Evolutionary conservation across 1,140 invertebrate genomes (phyloP).

Genomic region (Bombus huntii): DNA sequence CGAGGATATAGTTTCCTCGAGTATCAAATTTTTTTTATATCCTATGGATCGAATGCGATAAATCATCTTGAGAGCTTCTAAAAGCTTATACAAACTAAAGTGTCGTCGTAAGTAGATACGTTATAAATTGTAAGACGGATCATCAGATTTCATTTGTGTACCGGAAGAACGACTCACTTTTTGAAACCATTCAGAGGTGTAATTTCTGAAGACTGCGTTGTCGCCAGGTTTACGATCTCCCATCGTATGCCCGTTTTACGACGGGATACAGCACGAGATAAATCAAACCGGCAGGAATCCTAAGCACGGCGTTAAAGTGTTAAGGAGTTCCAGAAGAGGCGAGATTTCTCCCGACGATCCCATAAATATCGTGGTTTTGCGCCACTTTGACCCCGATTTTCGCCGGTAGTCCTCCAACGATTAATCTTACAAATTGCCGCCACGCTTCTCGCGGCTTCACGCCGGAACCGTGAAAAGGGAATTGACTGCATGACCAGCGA

Average conservation of each 20-base stretch:
- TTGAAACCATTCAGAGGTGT: background rate
- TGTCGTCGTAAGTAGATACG: no score
- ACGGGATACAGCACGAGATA: constrained; percentile 50
- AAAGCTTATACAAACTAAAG: background rate
- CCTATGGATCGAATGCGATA: background rate
- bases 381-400: constrained; percentile 54
- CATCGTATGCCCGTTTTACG: constrained; percentile 24
- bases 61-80: background rate
- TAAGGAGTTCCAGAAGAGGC: constrained; percentile 65
- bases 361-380: constrained; percentile 61
- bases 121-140: background rate
- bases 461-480: constrained; percentile 7
- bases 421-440: constrained; percentile 57
- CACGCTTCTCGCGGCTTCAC: background rate
- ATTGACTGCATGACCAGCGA: background rate
- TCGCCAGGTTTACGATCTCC: constrained; percentile 31
- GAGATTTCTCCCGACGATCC: constrained; percentile 33
- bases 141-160: background rate
- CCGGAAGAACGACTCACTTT: background rate
- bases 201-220: background rate
- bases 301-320: constrained; percentile 62
- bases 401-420: constrained; percentile 18
- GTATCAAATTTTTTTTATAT: no score
- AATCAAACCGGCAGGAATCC: constrained; percentile 61
- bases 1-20: no score